Conservation (phyloP, 2,888 invertebrate species). For the Eilema sororculum region DNA sequence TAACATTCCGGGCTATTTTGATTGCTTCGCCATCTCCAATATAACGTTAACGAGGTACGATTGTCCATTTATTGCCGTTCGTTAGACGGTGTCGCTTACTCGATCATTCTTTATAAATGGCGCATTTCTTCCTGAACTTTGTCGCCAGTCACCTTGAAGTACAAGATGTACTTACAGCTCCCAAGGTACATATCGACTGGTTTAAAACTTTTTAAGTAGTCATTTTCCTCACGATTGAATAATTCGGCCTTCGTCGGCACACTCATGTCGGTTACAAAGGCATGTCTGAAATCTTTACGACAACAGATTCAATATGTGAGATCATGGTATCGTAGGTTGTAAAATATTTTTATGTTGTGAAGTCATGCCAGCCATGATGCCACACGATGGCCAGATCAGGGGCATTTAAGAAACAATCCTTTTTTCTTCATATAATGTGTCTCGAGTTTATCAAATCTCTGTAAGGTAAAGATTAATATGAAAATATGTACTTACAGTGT, state of each 20-base stretch:
- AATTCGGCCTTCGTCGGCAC: constrained; percentile 21
- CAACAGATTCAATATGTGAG: not conserved
- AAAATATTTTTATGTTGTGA: constrained; percentile 27
- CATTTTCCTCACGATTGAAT: constrained; percentile 24
- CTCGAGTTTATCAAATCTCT: constrained; percentile 1
- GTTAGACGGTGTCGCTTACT: constrained; percentile 35
- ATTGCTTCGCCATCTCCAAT: constrained; percentile 38
- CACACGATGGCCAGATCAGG: constrained; percentile 21
- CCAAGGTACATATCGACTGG: constrained; percentile 12
- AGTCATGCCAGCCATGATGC: constrained; percentile 4
- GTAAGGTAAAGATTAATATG: not conserved
- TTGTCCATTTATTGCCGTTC: constrained; percentile 49
- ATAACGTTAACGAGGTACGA: constrained; percentile 46
- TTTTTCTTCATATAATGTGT: constrained; percentile 12
- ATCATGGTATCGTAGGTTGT: constrained; percentile 20
- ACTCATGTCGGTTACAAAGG: constrained; percentile 11
- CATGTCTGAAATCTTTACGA: constrained; percentile 9
- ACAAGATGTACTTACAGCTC: constrained; percentile 20
- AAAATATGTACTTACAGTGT: not conserved
- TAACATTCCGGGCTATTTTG: constrained; percentile 34
- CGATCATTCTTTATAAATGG: constrained; percentile 32
- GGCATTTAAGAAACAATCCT: constrained; percentile 18
- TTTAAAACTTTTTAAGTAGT: constrained; percentile 20
- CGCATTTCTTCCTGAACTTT: constrained; percentile 42
- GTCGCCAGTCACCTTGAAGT: constrained; percentile 19